Evolutionary conservation across 2,888 invertebrate genomes (phyloP).

Genomic region (Phragmatobia fuliginosa): DNA sequence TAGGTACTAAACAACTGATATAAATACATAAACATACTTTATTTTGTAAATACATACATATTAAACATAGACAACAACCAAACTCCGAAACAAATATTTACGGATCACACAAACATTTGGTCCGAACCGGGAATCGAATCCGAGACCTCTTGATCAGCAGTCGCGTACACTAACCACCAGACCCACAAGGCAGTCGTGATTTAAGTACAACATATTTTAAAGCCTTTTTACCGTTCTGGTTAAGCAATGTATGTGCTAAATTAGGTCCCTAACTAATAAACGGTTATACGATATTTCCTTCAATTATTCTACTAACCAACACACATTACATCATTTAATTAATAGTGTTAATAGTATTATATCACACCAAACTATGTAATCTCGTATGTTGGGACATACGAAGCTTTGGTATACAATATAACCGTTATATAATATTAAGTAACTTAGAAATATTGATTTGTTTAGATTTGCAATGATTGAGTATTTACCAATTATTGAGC

Average conservation of each 20-base stretch:
- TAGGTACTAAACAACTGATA: no score
- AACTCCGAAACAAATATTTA: no score
- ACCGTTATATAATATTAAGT: constrained; percentile 10
- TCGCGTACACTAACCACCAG: no score
- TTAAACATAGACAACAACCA: no score
- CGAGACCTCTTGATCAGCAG: no score
- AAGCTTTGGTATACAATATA: constrained; percentile 1
- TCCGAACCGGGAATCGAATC: no score
- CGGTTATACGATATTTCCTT: neutral
- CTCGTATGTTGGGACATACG: constrained; percentile 6
- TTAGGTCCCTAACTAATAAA: neutral
- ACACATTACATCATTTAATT: constrained; percentile 4
- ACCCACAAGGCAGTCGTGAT: no score
- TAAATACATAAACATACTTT: no score
- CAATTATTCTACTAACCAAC: neutral
- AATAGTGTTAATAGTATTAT: constrained; percentile 18
- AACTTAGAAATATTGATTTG: constrained; percentile 8
- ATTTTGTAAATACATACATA: no score
- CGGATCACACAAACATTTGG: no score
- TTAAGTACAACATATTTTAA: no score
- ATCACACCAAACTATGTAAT: neutral
- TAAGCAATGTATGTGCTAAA: neutral
- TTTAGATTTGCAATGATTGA: neutral
- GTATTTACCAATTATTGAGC: neutral
- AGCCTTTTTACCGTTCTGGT: neutral